Evolutionary conservation across 1,140 invertebrate genomes (phyloP), one percentile per base, ranked within the genome.

Genomic region (Holcopasites calliopsidis): DNA sequence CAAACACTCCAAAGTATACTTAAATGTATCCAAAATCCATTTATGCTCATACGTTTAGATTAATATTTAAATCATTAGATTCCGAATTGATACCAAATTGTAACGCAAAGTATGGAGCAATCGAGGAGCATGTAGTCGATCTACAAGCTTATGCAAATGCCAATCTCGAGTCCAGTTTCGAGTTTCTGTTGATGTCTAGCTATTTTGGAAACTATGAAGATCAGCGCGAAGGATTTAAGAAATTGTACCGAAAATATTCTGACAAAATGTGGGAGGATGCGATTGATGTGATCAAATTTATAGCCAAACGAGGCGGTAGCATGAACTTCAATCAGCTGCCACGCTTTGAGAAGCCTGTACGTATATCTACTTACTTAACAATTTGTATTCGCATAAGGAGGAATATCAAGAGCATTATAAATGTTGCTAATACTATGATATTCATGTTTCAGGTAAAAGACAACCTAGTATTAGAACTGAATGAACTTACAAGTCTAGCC

Each of bases 191-290:
- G 3, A 93, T 96, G 90, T 93, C 95, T 10, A 94, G 95, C 2
- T 94, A 96, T 88, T 97, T 96, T 89, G 94, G 94, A 58, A 96
- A 95, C 83, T 96, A 95, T 87, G 93, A 95, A 84, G 94, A 93
- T 57, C 95, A 96, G 89, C 92, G 96, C 47, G 92, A 93, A 38
- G 96, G 96, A 13, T 97, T 97, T 89, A 93, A 94, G 78, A 94
- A 94, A 85, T 90, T 96, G 13, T 97, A 96, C 90, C 92, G 93
- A 62, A 94, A 94, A 78, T 86, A 96, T 10, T 95, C 96, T 3
- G 96, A 97, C 77, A 87, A 94, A 28, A 91, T 94, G 16, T 97
- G 96, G 95, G 92, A 94, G 26, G 93, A 96, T 85, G 93, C 93
- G 40, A 95, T 97, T 80, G 93, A 95, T 3, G 82, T 96, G 6